phyloP scores from a whole-genome alignment of 2,888 invertebrate genomes.

The Eudemis profundana region DNA sequence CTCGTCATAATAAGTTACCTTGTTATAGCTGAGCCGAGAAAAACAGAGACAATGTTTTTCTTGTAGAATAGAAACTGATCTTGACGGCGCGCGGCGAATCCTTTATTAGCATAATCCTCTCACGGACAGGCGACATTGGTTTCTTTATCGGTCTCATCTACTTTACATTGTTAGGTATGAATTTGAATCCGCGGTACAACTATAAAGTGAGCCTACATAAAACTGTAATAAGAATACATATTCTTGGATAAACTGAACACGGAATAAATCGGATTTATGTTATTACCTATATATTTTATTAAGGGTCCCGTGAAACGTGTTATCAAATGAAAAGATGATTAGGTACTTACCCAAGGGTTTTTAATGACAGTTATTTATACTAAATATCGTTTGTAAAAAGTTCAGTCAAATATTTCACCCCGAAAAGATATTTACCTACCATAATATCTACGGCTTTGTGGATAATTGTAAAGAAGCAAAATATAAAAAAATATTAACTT shows the following conservation, averaged over 20 bases:
- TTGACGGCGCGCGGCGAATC: constrained; percentile 50
- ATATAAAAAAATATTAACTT: not conserved
- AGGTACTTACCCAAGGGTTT: too few species aligned
- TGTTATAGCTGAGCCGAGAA: constrained; percentile 23
- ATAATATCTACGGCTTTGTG: too few species aligned
- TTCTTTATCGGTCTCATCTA: constrained; percentile 44
- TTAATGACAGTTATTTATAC: too few species aligned
- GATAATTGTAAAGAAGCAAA: too few species aligned
- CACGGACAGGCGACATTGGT: constrained; percentile 50
- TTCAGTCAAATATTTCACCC: too few species aligned
- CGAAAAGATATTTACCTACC: too few species aligned
- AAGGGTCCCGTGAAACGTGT: not conserved
- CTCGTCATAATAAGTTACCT: constrained; percentile 31
- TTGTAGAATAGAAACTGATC: constrained; percentile 40
- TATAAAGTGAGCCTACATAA: constrained; percentile 7
- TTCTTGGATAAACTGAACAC: not conserved
- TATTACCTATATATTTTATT: constrained; percentile 2
- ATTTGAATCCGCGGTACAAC: constrained; percentile 9
- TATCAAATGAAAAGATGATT: not conserved
- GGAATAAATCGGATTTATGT: not conserved
- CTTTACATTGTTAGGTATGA: constrained; percentile 26
- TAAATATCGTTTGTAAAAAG: not conserved
- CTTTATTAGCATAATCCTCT: constrained; percentile 61
- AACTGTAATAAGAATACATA: not conserved
- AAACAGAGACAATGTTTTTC: constrained; percentile 39